Percentiles rank a stretch among this genome's conserved stretches.
Evolutionary conservation across 2,888 invertebrate species (phyloP).

Genomic region (Clepsis dumicolana): DNA sequence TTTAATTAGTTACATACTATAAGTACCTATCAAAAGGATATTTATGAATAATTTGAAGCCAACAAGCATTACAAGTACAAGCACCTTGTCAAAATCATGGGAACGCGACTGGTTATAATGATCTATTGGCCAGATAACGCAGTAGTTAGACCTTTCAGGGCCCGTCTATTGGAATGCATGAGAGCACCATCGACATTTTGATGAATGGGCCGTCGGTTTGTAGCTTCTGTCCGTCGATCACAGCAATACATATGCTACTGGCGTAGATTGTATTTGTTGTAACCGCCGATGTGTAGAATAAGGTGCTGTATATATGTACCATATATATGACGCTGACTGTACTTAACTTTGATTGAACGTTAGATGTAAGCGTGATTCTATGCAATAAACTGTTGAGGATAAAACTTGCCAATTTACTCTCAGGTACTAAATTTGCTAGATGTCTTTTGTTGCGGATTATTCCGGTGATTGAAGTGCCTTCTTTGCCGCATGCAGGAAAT

Average conservation of each 20-base stretch:
- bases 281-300: conserved; percentile 10
- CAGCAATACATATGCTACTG: conserved; percentile 40
- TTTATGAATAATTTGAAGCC: conserved; percentile 2
- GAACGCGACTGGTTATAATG: conserved; percentile 48
- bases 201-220: conserved; percentile 70
- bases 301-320: too few species aligned
- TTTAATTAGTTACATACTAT: background rate
- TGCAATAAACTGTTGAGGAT: background rate
- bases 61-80: conserved; percentile 27
- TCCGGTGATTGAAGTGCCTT: background rate
- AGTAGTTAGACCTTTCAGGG: conserved; percentile 56
- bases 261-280: conserved; percentile 23
- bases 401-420: too few species aligned
- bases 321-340: too few species aligned
- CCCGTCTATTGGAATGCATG: conserved; percentile 51
- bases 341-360: background rate
- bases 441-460: background rate
- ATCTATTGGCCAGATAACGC: conserved; percentile 65
- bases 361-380: background rate
- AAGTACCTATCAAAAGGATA: background rate
- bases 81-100: conserved; percentile 41
- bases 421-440: background rate
- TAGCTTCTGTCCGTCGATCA: conserved; percentile 72
- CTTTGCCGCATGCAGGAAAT: too few species aligned
- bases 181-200: conserved; percentile 64